Conservation (phyloP, 23 tunicate species). For the Halocynthia roretzi region DNA sequence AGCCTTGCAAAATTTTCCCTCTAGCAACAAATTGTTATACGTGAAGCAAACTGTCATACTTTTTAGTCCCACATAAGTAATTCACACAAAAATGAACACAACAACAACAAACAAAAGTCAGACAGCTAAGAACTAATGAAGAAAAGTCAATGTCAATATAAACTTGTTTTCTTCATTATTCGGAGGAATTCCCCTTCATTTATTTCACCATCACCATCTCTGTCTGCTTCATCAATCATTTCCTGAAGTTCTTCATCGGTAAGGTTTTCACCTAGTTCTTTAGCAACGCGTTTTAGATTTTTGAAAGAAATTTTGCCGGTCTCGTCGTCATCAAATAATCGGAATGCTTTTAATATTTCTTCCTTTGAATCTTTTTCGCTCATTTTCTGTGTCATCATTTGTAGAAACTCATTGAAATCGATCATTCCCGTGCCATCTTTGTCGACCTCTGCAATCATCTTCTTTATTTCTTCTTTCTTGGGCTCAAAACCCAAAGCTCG, state of each 20-base stretch:
- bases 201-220: slow-evolving; percentile 99
- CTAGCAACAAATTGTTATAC: too few species aligned
- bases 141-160: slow-evolving; percentile 34
- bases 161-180: slow-evolving; percentile 99
- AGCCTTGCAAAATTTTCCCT: too few species aligned
- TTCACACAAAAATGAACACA: too few species aligned
- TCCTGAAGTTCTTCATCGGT: slow-evolving; percentile 99
- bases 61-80: too few species aligned
- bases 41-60: too few species aligned
- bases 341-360: slow-evolving; percentile 97
- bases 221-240: slow-evolving; percentile 99
- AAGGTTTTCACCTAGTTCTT: slow-evolving; percentile 94
- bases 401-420: slow-evolving; percentile 96
- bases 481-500: slow-evolving; percentile 99
- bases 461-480: slow-evolving; percentile 97
- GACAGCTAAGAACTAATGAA: too few species aligned
- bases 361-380: slow-evolving; percentile 97
- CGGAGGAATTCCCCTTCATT: slow-evolving; percentile 93
- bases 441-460: slow-evolving; percentile 95
- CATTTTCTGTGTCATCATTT: slow-evolving; percentile 99
- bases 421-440: slow-evolving; percentile 92
- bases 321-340: slow-evolving; percentile 98
- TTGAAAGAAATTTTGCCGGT: slow-evolving; percentile 99
- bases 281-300: slow-evolving; percentile 94
- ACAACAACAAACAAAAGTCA: too few species aligned